Percentiles rank a stretch among this genome's conserved stretches.
These are phyloP conservation scores for Caerostris darwini DNA, from an alignment of 1,140 invertebrate genomes.

Conservation along the genomic window DNA sequence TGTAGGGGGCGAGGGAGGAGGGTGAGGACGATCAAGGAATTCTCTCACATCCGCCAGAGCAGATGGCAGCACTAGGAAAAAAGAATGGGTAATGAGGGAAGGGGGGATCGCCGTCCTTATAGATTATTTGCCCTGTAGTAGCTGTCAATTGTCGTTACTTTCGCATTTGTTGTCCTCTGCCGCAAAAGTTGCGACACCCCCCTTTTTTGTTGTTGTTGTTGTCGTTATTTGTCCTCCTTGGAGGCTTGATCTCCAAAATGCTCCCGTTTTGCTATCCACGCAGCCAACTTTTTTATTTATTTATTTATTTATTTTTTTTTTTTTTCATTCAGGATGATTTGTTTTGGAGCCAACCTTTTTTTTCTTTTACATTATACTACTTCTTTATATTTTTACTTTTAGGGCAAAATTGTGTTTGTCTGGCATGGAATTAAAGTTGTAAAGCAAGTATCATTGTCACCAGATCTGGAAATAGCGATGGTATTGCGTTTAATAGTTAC, in stretches of 20 bases:
- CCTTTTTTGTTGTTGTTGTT: not conserved
- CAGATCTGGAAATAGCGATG: no score
- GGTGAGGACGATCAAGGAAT: not conserved
- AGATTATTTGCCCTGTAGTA: conserved; percentile 58
- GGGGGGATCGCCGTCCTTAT: conserved; percentile 43
- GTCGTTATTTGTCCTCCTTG: no score
- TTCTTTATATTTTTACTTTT: no score
- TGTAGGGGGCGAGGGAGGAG: not conserved
- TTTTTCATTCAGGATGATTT: not conserved
- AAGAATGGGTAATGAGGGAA: not conserved
- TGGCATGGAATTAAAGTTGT: no score
- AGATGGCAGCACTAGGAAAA: conserved; percentile 1
- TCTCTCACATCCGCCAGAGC: not conserved
- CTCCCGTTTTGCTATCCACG: no score
- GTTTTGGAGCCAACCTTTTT: conserved; percentile 22
- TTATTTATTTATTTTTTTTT: not conserved
- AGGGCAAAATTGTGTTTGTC: no score
- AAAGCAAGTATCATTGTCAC: no score
- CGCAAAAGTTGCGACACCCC: not conserved
- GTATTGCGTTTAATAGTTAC: no score
- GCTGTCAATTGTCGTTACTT: conserved; percentile 72
- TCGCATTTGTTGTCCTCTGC: conserved; percentile 49
- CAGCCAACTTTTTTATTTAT: no score
- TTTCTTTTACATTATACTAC: not conserved
- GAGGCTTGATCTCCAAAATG: no score